These are phyloP conservation scores for Nemurella pictetii DNA, from an alignment of 2,888 invertebrate species.

Conservation along the genomic window DNA sequence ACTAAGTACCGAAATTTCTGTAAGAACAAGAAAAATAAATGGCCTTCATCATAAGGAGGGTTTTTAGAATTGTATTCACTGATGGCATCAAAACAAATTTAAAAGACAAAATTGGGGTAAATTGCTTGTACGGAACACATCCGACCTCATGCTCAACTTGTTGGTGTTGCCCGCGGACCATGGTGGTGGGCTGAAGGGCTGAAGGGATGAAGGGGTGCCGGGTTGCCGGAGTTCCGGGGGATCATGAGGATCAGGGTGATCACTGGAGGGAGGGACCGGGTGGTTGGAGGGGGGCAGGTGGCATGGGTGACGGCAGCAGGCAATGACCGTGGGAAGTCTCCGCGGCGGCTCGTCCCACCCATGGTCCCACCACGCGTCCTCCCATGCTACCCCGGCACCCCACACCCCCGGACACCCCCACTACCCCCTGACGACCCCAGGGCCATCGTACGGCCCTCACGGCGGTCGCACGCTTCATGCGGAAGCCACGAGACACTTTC, in stretches of 20 bases:
- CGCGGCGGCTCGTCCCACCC: constrained; percentile 54
- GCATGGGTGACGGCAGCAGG: not conserved
- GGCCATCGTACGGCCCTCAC: too few relatives aligned
- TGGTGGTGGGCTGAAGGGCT: not conserved
- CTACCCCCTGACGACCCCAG: too few relatives aligned
- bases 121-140: too few relatives aligned
- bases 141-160: too few relatives aligned
- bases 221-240: too few relatives aligned
- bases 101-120: too few relatives aligned
- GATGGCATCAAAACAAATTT: too few relatives aligned
- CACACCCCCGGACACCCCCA: constrained; percentile 20
- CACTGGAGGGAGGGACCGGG: not conserved
- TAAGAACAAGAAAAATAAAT: too few relatives aligned
- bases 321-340: constrained; percentile 22
- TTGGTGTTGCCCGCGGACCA: not conserved
- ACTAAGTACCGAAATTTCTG: too few relatives aligned
- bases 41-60: too few relatives aligned
- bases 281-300: constrained; percentile 13
- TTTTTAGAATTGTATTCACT: too few relatives aligned
- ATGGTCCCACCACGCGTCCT: constrained; percentile 43
- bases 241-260: not conserved
- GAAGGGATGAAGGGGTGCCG: not conserved
- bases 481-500: not conserved
- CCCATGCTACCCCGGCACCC: not conserved
- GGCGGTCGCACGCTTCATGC: constrained; percentile 16